Conservation (phyloP, 2,113 vertebrate species). For the Entomyzon cyanotis region DNA sequence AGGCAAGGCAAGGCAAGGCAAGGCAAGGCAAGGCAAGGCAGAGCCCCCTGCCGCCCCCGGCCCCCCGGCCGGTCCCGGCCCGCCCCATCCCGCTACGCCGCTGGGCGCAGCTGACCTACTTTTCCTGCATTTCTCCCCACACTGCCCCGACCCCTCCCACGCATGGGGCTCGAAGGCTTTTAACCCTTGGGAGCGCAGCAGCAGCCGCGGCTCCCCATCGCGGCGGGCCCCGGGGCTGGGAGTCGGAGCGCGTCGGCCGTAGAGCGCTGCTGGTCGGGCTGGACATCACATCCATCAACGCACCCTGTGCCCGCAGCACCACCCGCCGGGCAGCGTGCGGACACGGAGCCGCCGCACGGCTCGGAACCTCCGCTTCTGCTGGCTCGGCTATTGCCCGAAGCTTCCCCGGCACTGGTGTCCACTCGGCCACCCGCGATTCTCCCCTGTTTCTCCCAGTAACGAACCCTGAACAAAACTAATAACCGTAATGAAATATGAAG, state of each 20-base stretch:
- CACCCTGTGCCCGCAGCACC: background rate
- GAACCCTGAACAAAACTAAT: background rate
- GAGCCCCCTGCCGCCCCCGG: background rate
- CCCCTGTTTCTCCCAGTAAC: background rate
- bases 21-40: too few relatives aligned
- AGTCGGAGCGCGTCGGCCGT: background rate
- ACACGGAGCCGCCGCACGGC: accelerated
- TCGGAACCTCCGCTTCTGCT: accelerated
- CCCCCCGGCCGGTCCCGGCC: too few relatives aligned
- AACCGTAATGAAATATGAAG: background rate
- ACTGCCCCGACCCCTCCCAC: background rate
- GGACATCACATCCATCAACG: accelerated
- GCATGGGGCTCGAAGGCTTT: background rate
- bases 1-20: too few relatives aligned
- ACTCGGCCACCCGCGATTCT: accelerated
- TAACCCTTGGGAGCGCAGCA: background rate
- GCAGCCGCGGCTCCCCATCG: too few relatives aligned
- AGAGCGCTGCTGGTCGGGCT: background rate
- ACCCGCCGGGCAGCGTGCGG: accelerated
- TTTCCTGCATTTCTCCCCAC: background rate
- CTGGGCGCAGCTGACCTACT: background rate
- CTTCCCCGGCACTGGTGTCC: accelerated
- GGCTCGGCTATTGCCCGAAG: accelerated
- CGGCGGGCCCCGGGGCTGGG: too few relatives aligned
- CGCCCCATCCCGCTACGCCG: background rate